Conservation (phyloP, 2,113 vertebrate species). For the Nematolebias whitei region DNA sequence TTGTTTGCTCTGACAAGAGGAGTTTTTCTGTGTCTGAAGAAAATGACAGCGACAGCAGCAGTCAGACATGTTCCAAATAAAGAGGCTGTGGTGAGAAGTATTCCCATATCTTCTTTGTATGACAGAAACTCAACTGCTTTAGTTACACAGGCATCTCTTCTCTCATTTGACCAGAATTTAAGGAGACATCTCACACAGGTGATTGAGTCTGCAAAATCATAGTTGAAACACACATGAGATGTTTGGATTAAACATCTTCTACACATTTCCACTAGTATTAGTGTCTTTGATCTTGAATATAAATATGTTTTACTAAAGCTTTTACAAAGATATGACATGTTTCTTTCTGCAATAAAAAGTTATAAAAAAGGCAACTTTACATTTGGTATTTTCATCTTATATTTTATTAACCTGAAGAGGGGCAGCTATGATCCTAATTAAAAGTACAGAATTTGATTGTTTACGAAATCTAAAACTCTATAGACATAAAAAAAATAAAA, state of each 20-base stretch:
- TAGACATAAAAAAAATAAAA: no score
- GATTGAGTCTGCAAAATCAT: slow-evolving; percentile 36
- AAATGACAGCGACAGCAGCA: slow-evolving; percentile 53
- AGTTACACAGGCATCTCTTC: slow-evolving; percentile 60
- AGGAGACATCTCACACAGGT: slow-evolving; percentile 60
- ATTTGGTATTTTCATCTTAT: no score
- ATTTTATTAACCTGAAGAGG: no score
- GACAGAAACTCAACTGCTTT: slow-evolving; percentile 73
- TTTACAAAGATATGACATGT: no score
- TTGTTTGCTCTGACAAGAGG: slow-evolving; percentile 70
- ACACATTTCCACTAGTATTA: neutral
- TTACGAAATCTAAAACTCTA: no score
- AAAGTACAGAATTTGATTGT: no score
- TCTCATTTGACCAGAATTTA: slow-evolving; percentile 74
- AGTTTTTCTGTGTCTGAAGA: slow-evolving; percentile 68
- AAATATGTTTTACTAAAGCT: no score
- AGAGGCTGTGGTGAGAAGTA: slow-evolving; percentile 61
- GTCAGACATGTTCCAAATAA: slow-evolving; percentile 63
- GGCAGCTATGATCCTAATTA: no score
- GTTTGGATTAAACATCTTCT: slow-evolving; percentile 3
- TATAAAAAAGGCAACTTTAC: no score
- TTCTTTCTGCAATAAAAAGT: no score
- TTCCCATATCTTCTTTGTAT: slow-evolving; percentile 71
- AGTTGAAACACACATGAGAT: no score
- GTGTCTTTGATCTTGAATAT: no score